Conservation (phyloP, 37 sponge, comb jelly and placozoan genomes). For the Dysidea cf. avara region DNA sequence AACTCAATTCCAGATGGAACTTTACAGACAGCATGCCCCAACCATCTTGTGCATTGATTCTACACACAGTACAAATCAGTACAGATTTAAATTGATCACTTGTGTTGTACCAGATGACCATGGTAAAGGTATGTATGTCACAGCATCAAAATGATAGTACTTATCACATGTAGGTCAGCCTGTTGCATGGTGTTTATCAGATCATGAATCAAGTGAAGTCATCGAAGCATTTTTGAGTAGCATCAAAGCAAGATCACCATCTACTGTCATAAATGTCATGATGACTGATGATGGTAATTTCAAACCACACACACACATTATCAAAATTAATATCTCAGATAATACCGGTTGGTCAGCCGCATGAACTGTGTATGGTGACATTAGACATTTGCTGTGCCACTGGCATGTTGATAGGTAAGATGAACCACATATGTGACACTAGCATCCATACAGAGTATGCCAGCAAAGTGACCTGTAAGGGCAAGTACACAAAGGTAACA, state of each 20-base stretch:
- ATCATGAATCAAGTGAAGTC: slow-evolving; percentile 13
- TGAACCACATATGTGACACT: too few species aligned
- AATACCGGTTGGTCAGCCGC: slow-evolving; percentile 24
- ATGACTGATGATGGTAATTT: slow-evolving; percentile 36
- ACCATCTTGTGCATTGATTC: slow-evolving; percentile 35
- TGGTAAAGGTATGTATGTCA: slow-evolving; percentile 22
- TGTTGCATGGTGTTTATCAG: slow-evolving; percentile 27
- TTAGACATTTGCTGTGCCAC: slow-evolving; percentile 10
- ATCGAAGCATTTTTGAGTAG: background rate
- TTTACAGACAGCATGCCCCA: slow-evolving; percentile 3
- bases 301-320: background rate
- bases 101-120: slow-evolving; percentile 23
- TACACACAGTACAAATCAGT: slow-evolving; percentile 36
- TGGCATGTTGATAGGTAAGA: slow-evolving; percentile 33
- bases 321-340: background rate
- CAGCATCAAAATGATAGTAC: too few species aligned
- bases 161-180: slow-evolving; percentile 14
- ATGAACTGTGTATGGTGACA: slow-evolving; percentile 14
- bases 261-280: slow-evolving; percentile 4
- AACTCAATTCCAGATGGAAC: slow-evolving; percentile 1
- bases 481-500: too few species aligned
- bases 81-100: slow-evolving; percentile 28
- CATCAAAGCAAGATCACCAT: slow-evolving; percentile 7
- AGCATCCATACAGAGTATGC: too few species aligned
- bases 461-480: too few species aligned